A percentile compares a stretch with the other conserved stretches of the same genome.
phyloP scores from a whole-genome alignment of 2,888 invertebrate genomes.

The Drosophila multiciliata region DNA sequence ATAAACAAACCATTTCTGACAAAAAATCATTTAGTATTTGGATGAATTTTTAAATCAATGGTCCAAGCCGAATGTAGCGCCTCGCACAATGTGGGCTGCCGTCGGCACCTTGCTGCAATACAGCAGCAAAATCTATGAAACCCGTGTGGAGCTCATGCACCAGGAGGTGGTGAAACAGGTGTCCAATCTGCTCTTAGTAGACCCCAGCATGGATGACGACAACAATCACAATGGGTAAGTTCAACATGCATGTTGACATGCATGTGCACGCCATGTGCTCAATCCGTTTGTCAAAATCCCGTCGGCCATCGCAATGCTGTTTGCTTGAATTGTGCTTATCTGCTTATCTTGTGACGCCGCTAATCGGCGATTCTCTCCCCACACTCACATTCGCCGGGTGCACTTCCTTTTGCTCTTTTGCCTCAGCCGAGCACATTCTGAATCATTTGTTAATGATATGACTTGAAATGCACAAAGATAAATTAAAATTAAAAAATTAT shows the following conservation, averaged over 20 bases:
- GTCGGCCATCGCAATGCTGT: constrained; percentile 38
- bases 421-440: neutral
- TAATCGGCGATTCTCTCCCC: constrained; percentile 29
- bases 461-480: neutral
- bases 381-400: constrained; percentile 1
- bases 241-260: neutral
- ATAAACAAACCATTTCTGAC: neutral
- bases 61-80: constrained; percentile 6
- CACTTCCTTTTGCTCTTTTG: constrained; percentile 12
- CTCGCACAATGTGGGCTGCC: constrained; percentile 36
- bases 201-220: constrained; percentile 46
- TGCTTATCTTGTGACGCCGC: neutral
- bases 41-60: constrained; percentile 66
- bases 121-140: constrained; percentile 80
- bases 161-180: constrained; percentile 73
- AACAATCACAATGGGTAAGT: constrained; percentile 32
- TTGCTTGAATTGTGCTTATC: constrained; percentile 20
- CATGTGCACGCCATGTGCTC: constrained; percentile 11
- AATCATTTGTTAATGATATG: neutral
- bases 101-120: constrained; percentile 71
- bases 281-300: neutral
- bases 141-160: constrained; percentile 80
- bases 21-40: constrained; percentile 66
- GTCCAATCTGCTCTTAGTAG: constrained; percentile 60
- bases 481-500: neutral